Evolutionary conservation across 1,140 invertebrate genomes (phyloP).

Genomic region (Hycleus phaleratus): DNA sequence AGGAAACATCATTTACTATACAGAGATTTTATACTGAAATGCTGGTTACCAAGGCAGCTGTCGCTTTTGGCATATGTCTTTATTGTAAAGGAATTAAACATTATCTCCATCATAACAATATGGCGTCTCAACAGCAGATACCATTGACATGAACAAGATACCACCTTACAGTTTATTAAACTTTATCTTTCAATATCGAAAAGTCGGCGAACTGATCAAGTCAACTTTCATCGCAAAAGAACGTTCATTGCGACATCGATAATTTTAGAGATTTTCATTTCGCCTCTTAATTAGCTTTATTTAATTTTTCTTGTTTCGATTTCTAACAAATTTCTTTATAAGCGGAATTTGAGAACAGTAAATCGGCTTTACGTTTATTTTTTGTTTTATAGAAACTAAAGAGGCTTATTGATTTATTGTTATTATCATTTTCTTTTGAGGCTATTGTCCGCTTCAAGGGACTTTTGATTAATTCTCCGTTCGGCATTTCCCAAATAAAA

Average conservation of each 20-base stretch:
- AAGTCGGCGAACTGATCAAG: too few species aligned
- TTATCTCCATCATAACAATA: conserved; percentile 3
- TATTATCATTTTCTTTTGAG: conserved; percentile 21
- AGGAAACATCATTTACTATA: neutral
- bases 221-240: too few species aligned
- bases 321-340: too few species aligned
- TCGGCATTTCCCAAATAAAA: conserved; percentile 17
- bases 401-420: conserved; percentile 20
- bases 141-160: conserved; percentile 2
- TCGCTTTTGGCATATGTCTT: conserved; percentile 10
- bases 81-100: neutral
- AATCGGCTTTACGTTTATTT: neutral
- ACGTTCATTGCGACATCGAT: too few species aligned
- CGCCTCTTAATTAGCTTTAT: too few species aligned
- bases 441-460: conserved; percentile 19
- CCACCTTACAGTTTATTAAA: neutral
- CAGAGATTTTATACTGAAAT: too few species aligned
- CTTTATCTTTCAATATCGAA: too few species aligned
- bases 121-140: conserved; percentile 4
- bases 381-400: conserved; percentile 14
- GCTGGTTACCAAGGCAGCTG: conserved; percentile 7
- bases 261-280: too few species aligned
- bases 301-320: too few species aligned
- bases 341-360: too few species aligned
- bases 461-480: conserved; percentile 23